These are phyloP conservation scores for Leuciscus waleckii DNA, from an alignment of 2,797 vertebrate species.

Conservation along the genomic window DNA sequence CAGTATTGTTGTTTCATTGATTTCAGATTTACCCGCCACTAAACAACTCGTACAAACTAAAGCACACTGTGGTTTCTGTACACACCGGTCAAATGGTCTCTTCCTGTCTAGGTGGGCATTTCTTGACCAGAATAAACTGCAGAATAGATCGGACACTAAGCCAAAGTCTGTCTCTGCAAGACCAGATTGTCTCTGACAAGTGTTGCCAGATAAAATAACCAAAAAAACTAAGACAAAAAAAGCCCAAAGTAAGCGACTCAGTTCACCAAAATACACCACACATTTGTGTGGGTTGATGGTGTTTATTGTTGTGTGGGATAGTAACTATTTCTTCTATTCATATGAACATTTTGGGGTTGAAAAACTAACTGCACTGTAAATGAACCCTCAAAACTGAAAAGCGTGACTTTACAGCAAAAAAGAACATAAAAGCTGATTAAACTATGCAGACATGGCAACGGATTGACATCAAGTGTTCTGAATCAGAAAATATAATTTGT, in stretches of 20 bases:
- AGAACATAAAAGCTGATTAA: neutral
- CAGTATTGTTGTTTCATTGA: neutral
- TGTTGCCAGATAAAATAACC: slow-evolving; percentile 1
- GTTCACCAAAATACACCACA: neutral
- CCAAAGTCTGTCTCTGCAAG: slow-evolving; percentile 14
- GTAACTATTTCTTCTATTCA: neutral
- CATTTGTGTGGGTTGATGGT: neutral
- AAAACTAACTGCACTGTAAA: neutral
- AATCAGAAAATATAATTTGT: neutral
- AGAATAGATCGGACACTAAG: neutral
- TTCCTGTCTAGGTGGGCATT: slow-evolving; percentile 1
- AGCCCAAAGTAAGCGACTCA: neutral
- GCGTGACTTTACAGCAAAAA: neutral
- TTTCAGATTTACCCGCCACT: neutral
- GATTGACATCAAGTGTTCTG: neutral
- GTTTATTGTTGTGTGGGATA: neutral
- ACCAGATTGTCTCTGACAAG: neutral
- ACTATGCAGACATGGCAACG: neutral
- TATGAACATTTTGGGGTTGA: neutral
- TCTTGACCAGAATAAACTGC: slow-evolving; percentile 6
- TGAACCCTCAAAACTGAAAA: neutral
- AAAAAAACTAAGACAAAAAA: neutral
- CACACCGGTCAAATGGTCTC: neutral
- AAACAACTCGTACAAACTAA: neutral
- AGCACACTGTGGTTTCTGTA: neutral